Evolutionary conservation across 2,797 vertebrate genomes (phyloP).

Genomic region (Girardinus metallicus): DNA sequence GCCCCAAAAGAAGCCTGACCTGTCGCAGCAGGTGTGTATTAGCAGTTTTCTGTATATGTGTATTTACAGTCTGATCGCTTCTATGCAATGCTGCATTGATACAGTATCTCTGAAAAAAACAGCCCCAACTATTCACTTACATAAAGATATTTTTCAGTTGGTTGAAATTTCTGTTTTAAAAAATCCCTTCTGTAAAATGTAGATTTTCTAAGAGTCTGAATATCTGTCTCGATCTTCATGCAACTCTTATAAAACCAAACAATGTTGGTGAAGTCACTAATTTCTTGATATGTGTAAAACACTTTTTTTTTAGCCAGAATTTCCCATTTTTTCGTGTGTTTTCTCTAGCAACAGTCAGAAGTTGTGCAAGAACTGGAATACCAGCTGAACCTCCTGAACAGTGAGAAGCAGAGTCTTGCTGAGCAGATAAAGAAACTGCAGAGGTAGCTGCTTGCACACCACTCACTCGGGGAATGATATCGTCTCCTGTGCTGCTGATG

Average conservation of each 20-base stretch:
- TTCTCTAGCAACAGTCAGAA: conserved; percentile 84
- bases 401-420: conserved; percentile 91
- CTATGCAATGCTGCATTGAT: not conserved
- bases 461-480: not conserved
- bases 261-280: not conserved
- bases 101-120: not conserved
- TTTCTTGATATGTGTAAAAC: not conserved
- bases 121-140: not conserved
- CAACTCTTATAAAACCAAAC: not conserved
- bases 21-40: conserved; percentile 59
- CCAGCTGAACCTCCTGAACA: conserved; percentile 93
- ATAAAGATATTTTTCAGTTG: not conserved
- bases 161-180: not conserved
- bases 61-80: not conserved
- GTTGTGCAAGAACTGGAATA: conserved; percentile 95
- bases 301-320: not conserved
- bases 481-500: conserved; percentile 3
- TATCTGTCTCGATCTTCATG: not conserved
- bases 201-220: not conserved
- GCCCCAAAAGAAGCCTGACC: conserved; percentile 70
- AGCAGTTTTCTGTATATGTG: not conserved
- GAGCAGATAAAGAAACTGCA: conserved; percentile 95
- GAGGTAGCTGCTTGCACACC: conserved; percentile 79
- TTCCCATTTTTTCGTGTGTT: not conserved
- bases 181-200: too few species aligned